phyloP scores from a whole-genome alignment of 2,113 vertebrate genomes.

The Spilogale gracilis region DNA sequence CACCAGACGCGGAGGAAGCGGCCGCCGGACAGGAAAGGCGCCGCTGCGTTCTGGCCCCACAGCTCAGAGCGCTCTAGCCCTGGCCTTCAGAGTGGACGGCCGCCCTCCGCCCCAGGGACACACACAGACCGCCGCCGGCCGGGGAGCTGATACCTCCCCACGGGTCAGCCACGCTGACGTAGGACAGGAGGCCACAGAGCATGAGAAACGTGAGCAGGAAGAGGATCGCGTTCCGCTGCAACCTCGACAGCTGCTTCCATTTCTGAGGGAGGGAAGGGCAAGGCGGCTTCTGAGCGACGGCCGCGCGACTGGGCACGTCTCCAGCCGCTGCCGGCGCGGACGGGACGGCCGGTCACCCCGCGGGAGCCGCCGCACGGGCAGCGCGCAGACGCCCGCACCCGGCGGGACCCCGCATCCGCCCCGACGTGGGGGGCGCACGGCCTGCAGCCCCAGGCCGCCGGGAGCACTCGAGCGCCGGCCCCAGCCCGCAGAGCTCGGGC shows the following conservation, averaged over 20 bases:
- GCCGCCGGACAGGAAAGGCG: neutral
- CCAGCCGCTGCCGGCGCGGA: rapidly evolving
- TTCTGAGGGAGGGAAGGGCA: slow-evolving; percentile 86
- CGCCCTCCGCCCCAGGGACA: neutral
- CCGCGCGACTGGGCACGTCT: rapidly evolving
- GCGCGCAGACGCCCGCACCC: neutral
- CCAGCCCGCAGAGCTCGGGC: neutral
- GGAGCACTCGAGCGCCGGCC: neutral
- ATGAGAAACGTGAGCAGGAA: slow-evolving; percentile 90
- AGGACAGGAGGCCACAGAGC: slow-evolving; percentile 89
- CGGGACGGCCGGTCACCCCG: rapidly evolving
- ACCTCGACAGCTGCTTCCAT: slow-evolving; percentile 97
- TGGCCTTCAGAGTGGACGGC: too few relatives aligned
- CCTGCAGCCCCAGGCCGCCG: neutral
- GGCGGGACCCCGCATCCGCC: neutral
- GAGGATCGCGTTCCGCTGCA: slow-evolving; percentile 94
- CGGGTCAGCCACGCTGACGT: slow-evolving; percentile 85
- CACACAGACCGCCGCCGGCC: too few relatives aligned
- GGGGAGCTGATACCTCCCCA: slow-evolving; percentile 88
- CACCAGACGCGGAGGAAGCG: neutral
- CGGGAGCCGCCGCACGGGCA: neutral
- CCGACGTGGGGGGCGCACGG: rapidly evolving
- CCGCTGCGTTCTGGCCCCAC: rapidly evolving
- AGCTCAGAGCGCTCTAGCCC: rapidly evolving
- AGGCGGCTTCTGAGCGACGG: neutral